Percentiles rank a stretch among this genome's conserved stretches.
These are phyloP conservation scores for Pheosia gnoma DNA, from an alignment of 2,888 invertebrate species.

Conservation along the genomic window DNA sequence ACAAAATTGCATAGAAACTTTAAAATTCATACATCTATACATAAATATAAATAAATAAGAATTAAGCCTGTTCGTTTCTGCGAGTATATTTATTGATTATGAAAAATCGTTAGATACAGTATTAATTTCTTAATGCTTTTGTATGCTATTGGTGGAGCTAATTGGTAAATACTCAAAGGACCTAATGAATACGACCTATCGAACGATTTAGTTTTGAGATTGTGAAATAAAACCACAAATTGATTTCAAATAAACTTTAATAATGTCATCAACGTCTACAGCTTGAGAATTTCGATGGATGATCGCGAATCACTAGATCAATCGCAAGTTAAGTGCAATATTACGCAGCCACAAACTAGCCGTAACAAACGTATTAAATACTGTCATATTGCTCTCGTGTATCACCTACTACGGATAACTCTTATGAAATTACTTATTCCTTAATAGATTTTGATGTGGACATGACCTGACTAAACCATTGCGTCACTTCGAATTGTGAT, in stretches of 20 bases:
- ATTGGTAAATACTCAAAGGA: too few relatives aligned
- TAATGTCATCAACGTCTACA: conserved; percentile 74
- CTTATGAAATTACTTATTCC: conserved; percentile 14
- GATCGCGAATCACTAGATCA: conserved; percentile 39
- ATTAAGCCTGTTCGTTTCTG: too few relatives aligned
- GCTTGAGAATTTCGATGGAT: conserved; percentile 57
- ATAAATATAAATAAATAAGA: too few relatives aligned
- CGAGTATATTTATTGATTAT: too few relatives aligned
- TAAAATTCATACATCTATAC: too few relatives aligned
- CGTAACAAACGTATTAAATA: conserved; percentile 50
- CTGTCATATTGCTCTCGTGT: conserved; percentile 69
- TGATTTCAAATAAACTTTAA: conserved; percentile 80
- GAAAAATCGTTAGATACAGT: too few relatives aligned
- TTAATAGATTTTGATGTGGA: conserved; percentile 1
- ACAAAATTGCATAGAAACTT: too few relatives aligned
- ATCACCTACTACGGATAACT: conserved; percentile 51
- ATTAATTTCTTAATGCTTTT: too few relatives aligned
- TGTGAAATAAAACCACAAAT: conserved; percentile 50
- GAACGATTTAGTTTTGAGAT: background rate
- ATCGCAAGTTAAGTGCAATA: conserved; percentile 48
- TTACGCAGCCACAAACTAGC: conserved; percentile 30
- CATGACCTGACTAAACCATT: background rate
- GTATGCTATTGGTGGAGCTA: too few relatives aligned
- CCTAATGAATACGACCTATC: too few relatives aligned
- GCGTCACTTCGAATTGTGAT: too few relatives aligned